Evolutionary conservation across 2,113 vertebrate genomes (phyloP).

Genomic region (Eurystomus gularis): DNA sequence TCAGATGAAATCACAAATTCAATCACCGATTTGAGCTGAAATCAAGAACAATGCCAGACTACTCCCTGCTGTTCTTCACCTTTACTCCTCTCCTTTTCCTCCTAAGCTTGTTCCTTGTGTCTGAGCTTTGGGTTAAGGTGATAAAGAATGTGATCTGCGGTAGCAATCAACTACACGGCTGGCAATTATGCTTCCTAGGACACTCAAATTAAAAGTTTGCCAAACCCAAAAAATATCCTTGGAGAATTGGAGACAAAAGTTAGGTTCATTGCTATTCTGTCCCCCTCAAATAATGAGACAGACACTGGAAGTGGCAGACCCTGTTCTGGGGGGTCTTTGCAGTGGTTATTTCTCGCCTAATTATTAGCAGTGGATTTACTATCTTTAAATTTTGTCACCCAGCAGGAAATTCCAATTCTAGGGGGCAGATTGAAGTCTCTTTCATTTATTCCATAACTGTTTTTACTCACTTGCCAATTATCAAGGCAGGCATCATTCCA

Average conservation of each 20-base stretch:
- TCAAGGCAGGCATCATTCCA: neutral
- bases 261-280: neutral
- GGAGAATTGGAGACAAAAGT: neutral
- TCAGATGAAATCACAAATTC: neutral
- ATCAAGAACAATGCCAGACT: neutral
- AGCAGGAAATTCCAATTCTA: conserved; percentile 34
- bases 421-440: conserved; percentile 1
- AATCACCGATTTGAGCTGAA: neutral
- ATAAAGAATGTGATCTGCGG: neutral
- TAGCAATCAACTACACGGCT: neutral
- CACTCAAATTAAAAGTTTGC: neutral
- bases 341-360: conserved; percentile 8
- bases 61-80: neutral
- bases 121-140: neutral
- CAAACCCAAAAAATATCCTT: neutral
- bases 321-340: neutral
- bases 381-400: conserved; percentile 47
- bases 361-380: conserved; percentile 33
- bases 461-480: neutral
- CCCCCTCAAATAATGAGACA: neutral
- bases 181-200: neutral
- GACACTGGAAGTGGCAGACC: neutral
- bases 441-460: neutral
- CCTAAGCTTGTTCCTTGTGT: neutral
- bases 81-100: neutral